Evolutionary conservation across 2,888 invertebrate species (phyloP).

Genomic region (Drosophila mettleri): DNA sequence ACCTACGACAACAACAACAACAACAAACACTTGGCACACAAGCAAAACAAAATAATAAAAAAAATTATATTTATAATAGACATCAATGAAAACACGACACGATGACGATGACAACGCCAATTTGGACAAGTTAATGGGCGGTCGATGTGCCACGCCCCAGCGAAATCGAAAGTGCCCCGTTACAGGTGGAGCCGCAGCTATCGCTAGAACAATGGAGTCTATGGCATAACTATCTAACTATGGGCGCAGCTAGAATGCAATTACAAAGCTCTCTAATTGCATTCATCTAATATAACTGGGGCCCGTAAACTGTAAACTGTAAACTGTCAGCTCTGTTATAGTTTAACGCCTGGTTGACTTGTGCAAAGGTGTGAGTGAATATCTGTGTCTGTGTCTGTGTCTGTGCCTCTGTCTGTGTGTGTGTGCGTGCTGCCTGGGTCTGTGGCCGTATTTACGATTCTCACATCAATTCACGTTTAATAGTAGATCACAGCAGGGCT

Average conservation of each 20-base stretch:
- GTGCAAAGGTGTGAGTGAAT: constrained; percentile 10
- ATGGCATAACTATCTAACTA: constrained; percentile 11
- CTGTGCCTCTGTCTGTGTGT: not conserved
- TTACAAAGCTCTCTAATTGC: constrained; percentile 39
- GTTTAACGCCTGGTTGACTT: constrained; percentile 66
- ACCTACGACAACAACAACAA: constrained; percentile 71
- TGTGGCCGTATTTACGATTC: constrained; percentile 44
- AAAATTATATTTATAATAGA: constrained; percentile 26
- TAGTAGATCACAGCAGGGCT: constrained; percentile 41
- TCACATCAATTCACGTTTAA: constrained; percentile 47
- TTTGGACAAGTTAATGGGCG: constrained; percentile 38
- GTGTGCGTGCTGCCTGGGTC: constrained; percentile 17
- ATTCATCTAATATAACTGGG: constrained; percentile 41
- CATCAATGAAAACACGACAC: constrained; percentile 38
- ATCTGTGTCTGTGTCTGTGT: constrained; percentile 6
- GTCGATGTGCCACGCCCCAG: constrained; percentile 13
- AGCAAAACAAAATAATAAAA: constrained; percentile 1
- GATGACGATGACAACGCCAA: constrained; percentile 33
- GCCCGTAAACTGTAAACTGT: constrained; percentile 46
- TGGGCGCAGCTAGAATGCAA: constrained; percentile 34
- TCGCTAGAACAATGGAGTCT: constrained; percentile 38
- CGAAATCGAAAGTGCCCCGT: constrained; percentile 67
- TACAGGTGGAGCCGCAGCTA: constrained; percentile 12
- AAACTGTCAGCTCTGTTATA: constrained; percentile 58
- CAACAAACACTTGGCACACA: constrained; percentile 6